Evolutionary conservation across 2,797 vertebrate genomes (phyloP).

Genomic region (Adelosebastes latens): DNA sequence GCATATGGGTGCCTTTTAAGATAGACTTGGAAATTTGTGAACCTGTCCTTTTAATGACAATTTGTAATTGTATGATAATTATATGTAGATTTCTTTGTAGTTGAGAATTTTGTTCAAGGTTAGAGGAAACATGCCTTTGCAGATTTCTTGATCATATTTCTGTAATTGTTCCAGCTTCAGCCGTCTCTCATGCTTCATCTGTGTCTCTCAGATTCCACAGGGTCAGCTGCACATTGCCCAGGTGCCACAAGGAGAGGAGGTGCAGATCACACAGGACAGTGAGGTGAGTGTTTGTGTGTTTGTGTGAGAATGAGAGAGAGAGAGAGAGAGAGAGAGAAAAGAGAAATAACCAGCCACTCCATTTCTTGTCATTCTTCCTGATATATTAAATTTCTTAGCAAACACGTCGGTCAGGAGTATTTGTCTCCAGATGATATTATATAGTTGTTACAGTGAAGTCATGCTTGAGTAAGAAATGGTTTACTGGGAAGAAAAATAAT

Average conservation of each 20-base stretch:
- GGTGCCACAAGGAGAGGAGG: constrained; percentile 98
- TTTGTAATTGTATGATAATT: background rate
- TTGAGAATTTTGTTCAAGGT: background rate
- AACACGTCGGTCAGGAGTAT: constrained; percentile 2
- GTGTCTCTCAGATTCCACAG: constrained; percentile 89
- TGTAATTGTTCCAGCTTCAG: background rate
- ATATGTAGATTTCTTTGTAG: background rate
- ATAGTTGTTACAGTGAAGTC: constrained; percentile 12
- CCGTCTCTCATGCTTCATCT: constrained; percentile 41
- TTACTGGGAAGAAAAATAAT: constrained; percentile 4
- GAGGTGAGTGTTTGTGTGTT: constrained; percentile 85
- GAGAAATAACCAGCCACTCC: background rate
- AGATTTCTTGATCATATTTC: background rate
- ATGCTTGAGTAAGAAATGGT: constrained; percentile 6
- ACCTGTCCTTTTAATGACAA: background rate
- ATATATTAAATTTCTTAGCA: constrained; percentile 22
- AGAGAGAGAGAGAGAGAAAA: background rate
- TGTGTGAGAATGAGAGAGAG: background rate
- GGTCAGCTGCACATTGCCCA: constrained; percentile 98
- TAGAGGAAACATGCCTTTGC: background rate
- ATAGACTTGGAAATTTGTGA: background rate
- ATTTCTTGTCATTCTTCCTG: constrained; percentile 19
- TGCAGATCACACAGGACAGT: constrained; percentile 99
- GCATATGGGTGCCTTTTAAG: background rate
- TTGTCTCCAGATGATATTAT: constrained; percentile 20